Evolutionary conservation across 2,113 vertebrate species (phyloP).

Genomic region (Serinus canaria): DNA sequence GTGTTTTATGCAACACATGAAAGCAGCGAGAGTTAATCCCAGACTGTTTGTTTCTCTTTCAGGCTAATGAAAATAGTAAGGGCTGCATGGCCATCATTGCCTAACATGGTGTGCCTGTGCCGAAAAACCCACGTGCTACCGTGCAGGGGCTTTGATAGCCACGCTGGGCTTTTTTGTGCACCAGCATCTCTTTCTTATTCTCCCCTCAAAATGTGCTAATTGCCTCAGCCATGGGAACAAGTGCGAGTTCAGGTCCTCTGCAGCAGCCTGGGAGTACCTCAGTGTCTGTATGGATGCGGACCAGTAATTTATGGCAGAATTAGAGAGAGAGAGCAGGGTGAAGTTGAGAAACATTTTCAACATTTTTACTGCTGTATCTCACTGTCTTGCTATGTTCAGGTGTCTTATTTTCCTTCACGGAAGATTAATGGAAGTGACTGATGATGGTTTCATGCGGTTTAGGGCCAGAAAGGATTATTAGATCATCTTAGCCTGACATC

Average conservation of each 20-base stretch:
- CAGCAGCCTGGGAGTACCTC: not conserved
- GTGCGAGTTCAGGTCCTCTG: not conserved
- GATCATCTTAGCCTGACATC: slow-evolving; percentile 50
- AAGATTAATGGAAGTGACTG: slow-evolving; percentile 56
- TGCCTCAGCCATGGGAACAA: not conserved
- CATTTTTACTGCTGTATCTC: slow-evolving; percentile 50
- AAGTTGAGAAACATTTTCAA: slow-evolving; percentile 25
- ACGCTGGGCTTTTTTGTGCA: not conserved
- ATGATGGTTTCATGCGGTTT: slow-evolving; percentile 40
- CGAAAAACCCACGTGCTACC: not conserved
- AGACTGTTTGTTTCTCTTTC: not conserved
- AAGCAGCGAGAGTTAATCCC: not conserved
- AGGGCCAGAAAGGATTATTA: slow-evolving; percentile 63
- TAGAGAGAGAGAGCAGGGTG: not conserved
- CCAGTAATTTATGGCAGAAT: not conserved
- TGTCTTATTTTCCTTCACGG: slow-evolving; percentile 51
- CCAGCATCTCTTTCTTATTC: not conserved
- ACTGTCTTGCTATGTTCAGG: slow-evolving; percentile 43
- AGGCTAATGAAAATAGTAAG: not conserved
- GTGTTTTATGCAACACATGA: not conserved
- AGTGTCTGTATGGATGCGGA: not conserved
- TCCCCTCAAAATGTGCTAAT: not conserved
- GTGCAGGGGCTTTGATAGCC: not conserved
- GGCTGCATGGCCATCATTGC: not conserved
- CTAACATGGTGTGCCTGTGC: not conserved